A percentile compares a stretch with the other conserved stretches of the same genome.
Conservation (phyloP, 2,888 invertebrate genomes). For the Sturmia bella region DNA sequence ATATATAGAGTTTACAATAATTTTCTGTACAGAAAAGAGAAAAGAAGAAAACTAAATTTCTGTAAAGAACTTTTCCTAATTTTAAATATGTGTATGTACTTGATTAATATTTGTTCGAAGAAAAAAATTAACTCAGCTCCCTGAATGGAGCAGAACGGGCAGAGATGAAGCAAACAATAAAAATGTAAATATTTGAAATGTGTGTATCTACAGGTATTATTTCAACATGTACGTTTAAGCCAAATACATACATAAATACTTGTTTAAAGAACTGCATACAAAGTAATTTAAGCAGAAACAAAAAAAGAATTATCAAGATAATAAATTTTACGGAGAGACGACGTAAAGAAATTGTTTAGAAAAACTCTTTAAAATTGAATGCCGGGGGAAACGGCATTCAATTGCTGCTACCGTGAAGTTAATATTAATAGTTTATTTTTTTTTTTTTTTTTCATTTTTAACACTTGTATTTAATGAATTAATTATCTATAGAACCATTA, state of each 20-base stretch:
- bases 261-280: no score
- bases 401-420: slow-evolving; percentile 13
- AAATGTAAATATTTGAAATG: slow-evolving; percentile 27
- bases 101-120: no score
- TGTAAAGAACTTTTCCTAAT: no score
- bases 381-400: no score
- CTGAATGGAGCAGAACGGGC: background rate
- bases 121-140: no score
- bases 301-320: slow-evolving; percentile 25
- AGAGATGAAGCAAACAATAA: background rate
- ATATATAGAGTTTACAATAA: no score
- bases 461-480: slow-evolving; percentile 55
- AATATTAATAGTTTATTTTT: slow-evolving; percentile 27
- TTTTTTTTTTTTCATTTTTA: slow-evolving; percentile 26
- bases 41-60: no score
- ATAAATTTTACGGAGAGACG: slow-evolving; percentile 26
- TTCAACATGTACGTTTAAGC: no score
- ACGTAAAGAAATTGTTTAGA: slow-evolving; percentile 1
- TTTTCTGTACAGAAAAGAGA: no score
- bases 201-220: background rate
- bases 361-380: background rate
- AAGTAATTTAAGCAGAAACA: background rate
- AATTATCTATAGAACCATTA: slow-evolving; percentile 58
- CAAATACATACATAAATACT: no score
- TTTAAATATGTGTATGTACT: no score